Evolutionary conservation across 2,113 vertebrate genomes (phyloP).

Genomic region (Paralichthys olivaceus): DNA sequence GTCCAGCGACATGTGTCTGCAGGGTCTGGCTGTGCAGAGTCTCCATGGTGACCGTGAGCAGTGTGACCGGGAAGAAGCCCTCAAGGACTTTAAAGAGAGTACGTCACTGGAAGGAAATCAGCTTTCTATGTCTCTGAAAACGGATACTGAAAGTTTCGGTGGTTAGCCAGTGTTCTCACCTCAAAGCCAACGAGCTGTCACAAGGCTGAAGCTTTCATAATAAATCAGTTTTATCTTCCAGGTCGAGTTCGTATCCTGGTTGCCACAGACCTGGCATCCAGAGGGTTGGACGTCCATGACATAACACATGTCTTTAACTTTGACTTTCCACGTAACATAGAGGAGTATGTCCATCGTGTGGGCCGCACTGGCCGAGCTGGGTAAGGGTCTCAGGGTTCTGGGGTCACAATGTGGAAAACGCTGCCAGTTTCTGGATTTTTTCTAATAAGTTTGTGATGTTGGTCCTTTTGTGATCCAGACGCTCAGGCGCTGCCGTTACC

Average conservation of each 20-base stretch:
- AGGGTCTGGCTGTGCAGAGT: constrained; percentile 90
- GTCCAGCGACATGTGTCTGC: constrained; percentile 91
- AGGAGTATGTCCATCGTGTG: constrained; percentile 96
- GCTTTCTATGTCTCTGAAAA: neutral
- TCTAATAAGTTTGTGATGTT: neutral
- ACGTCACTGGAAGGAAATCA: neutral
- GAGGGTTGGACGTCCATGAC: constrained; percentile 93
- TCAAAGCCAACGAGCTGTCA: neutral
- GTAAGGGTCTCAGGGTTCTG: constrained; percentile 69
- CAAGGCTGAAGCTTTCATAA: neutral
- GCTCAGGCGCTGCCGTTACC: constrained; percentile 87
- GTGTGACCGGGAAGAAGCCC: constrained; percentile 91
- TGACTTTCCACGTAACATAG: constrained; percentile 96
- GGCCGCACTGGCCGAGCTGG: constrained; percentile 96
- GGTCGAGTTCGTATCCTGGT: constrained; percentile 93
- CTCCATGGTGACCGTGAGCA: constrained; percentile 95
- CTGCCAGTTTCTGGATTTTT: neutral
- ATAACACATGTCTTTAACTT: constrained; percentile 95
- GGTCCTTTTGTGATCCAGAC: constrained; percentile 73
- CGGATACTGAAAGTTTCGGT: neutral
- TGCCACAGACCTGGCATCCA: constrained; percentile 94
- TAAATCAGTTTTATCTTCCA: constrained; percentile 53
- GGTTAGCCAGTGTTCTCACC: neutral
- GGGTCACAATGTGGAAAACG: neutral
- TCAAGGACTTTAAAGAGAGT: constrained; percentile 93